Evolutionary conservation across 2,113 vertebrate species (phyloP).

Genomic region (Psilopsiagon aymara): DNA sequence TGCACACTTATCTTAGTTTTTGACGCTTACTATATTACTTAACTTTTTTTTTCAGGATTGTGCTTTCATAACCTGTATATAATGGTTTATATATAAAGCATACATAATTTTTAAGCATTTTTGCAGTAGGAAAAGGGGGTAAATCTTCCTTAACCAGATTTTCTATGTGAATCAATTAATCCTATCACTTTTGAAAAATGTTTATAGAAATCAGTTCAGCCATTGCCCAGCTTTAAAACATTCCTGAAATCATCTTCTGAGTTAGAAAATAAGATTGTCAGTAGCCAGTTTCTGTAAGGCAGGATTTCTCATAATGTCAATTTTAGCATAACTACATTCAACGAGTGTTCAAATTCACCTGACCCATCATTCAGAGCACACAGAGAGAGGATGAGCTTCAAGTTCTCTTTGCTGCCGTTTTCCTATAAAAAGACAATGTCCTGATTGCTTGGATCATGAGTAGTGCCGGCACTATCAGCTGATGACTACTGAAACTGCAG

Average conservation of each 20-base stretch:
- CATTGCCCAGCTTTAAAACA: background rate
- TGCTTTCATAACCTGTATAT: background rate
- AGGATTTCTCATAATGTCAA: background rate
- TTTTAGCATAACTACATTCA: background rate
- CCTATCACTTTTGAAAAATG: background rate
- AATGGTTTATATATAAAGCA: background rate
- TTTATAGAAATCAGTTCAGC: background rate
- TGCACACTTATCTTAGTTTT: background rate
- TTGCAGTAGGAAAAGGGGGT: background rate
- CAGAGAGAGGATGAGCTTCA: background rate
- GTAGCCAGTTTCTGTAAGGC: background rate
- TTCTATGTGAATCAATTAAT: background rate
- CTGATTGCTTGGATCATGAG: background rate
- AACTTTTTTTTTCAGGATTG: background rate
- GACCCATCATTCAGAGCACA: background rate
- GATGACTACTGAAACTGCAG: background rate
- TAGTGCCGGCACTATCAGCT: background rate
- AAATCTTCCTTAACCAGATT: background rate
- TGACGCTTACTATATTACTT: background rate
- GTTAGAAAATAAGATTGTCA: background rate
- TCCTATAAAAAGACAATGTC: background rate
- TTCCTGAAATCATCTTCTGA: background rate
- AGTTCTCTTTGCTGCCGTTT: background rate
- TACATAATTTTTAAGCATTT: background rate
- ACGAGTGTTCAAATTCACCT: background rate